Conservation (phyloP, 2,888 invertebrate species). For the Conistra vaccinii region DNA sequence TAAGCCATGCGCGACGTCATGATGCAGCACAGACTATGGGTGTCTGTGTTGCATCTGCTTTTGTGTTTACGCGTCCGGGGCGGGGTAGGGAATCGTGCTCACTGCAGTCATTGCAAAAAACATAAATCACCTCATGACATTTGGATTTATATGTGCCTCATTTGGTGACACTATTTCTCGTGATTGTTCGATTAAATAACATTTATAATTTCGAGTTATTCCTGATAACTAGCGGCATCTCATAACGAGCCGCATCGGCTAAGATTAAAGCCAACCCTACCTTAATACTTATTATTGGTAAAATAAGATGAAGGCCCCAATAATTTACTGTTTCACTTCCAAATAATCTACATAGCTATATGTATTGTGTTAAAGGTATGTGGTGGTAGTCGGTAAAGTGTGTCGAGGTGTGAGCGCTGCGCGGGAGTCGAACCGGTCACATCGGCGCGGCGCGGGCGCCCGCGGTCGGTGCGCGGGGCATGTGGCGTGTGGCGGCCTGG, state of each 20-base stretch:
- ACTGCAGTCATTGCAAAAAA: not conserved
- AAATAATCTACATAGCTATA: not conserved
- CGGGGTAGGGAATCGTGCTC: too few relatives aligned
- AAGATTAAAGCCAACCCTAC: not conserved
- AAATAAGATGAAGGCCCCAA: not conserved
- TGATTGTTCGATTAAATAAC: not conserved
- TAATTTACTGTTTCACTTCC: not conserved
- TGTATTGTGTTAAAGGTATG: conserved; percentile 6
- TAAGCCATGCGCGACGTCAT: too few relatives aligned
- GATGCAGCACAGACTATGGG: too few relatives aligned
- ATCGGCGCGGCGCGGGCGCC: not conserved
- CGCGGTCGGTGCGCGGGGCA: not conserved
- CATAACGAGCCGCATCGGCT: not conserved
- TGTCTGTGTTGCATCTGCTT: too few relatives aligned
- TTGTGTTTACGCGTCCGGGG: too few relatives aligned
- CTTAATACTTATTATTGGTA: not conserved
- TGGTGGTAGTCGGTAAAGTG: conserved; percentile 21
- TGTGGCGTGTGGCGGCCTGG: not conserved
- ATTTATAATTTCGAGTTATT: not conserved
- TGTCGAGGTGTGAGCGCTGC: conserved; percentile 39
- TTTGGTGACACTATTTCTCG: not conserved
- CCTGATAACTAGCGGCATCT: not conserved
- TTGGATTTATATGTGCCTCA: not conserved
- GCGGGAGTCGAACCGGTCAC: conserved; percentile 59
- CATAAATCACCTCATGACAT: not conserved